Percentiles rank a stretch among this genome's conserved stretches.
Conservation (phyloP, 2,797 vertebrate species). For the Jordanella pulchra region DNA sequence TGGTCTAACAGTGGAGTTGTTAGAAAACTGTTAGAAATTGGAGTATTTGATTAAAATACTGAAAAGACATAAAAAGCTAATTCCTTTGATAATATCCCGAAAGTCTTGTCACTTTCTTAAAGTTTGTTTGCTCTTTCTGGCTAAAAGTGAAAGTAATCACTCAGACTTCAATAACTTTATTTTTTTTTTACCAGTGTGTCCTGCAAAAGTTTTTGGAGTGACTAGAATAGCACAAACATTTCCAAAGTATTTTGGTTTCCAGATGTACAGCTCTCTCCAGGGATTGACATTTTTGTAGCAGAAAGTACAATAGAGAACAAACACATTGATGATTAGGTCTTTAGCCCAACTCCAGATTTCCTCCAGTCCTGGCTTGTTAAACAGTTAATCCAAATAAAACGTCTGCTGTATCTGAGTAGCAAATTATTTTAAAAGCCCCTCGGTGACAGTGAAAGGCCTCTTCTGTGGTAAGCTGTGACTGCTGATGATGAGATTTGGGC, state of each 20-base stretch:
- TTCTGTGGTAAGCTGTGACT: slow-evolving; percentile 54
- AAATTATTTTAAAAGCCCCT: slow-evolving; percentile 54
- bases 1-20: too few species aligned
- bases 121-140: not conserved
- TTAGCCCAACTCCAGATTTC: slow-evolving; percentile 3
- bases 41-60: too few species aligned
- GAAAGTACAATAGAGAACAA: not conserved
- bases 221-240: not conserved
- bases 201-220: not conserved
- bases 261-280: not conserved
- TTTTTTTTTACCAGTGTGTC: not conserved
- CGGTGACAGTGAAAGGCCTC: slow-evolving; percentile 49
- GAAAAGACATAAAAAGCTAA: not conserved
- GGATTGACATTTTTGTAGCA: too few species aligned
- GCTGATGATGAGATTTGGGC: slow-evolving; percentile 52
- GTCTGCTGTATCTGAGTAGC: slow-evolving; percentile 31
- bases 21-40: too few species aligned
- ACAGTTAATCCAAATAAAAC: slow-evolving; percentile 18
- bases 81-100: not conserved
- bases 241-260: not conserved
- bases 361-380: slow-evolving; percentile 11
- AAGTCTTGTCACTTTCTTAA: not conserved
- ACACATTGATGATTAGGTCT: not conserved
- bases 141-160: not conserved
- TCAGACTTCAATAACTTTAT: not conserved